phyloP scores from a whole-genome alignment of 2,888 invertebrate species.

The Peribatodes rhomboidaria region DNA sequence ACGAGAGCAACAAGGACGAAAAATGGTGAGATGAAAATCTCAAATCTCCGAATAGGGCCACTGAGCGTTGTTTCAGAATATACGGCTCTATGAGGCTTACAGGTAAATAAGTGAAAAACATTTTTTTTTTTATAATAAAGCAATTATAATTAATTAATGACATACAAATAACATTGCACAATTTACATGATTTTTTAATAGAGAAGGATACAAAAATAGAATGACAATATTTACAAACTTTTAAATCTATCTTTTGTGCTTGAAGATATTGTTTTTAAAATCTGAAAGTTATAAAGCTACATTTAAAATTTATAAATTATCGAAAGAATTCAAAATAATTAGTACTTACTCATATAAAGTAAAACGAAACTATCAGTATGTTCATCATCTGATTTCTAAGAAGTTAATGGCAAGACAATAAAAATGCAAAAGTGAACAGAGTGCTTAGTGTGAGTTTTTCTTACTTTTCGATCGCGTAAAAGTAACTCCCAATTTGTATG shows the following conservation, averaged over 20 bases:
- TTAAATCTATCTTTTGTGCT: constrained; percentile 58
- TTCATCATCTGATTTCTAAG: not conserved
- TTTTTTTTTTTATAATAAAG: constrained; percentile 56
- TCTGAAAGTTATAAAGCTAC: constrained; percentile 3
- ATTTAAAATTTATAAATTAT: not conserved
- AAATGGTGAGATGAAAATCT: no score
- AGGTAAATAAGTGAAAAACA: not conserved
- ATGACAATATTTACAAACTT: constrained; percentile 56
- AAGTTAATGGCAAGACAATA: constrained; percentile 27
- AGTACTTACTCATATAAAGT: not conserved
- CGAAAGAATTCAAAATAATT: not conserved
- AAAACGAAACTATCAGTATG: not conserved
- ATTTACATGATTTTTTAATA: constrained; percentile 48
- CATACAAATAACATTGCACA: constrained; percentile 57
- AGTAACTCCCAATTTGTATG: no score
- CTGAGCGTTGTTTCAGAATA: no score
- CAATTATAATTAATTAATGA: constrained; percentile 60
- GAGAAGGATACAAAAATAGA: constrained; percentile 66
- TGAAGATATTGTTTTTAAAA: constrained; percentile 36
- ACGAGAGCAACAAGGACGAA: no score
- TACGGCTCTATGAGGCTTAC: no score
- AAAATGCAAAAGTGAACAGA: constrained; percentile 35
- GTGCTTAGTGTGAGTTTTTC: no score
- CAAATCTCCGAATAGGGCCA: no score
- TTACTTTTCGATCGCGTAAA: no score